Evolutionary conservation across 2,113 vertebrate species (phyloP).

Genomic region (Misgurnus anguillicaudatus): DNA sequence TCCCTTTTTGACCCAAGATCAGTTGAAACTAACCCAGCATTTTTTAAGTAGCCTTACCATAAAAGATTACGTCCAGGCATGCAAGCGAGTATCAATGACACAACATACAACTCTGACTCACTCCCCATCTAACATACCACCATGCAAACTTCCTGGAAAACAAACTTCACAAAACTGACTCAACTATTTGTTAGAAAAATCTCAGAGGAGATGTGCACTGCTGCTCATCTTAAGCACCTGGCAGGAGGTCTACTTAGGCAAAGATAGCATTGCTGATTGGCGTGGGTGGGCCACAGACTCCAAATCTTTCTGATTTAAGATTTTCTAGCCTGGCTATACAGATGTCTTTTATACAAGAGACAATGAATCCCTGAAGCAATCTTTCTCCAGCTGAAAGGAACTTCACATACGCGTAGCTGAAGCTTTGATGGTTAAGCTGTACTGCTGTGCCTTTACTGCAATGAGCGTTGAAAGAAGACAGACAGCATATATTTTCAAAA

Average conservation of each 20-base stretch:
- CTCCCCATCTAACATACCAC: not conserved
- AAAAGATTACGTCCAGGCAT: not conserved
- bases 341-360: constrained; percentile 21
- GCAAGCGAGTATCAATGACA: not conserved
- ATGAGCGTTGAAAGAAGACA: not conserved
- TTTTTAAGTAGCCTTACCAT: no score
- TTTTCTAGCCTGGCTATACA: constrained; percentile 43
- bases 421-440: constrained; percentile 15
- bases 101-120: constrained; percentile 8
- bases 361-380: constrained; percentile 49
- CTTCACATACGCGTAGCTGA: constrained; percentile 17
- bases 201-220: not conserved
- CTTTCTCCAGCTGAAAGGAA: constrained; percentile 43
- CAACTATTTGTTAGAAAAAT: constrained; percentile 1
- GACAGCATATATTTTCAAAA: constrained; percentile 16
- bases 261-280: constrained; percentile 63
- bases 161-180: not conserved
- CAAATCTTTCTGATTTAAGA: constrained; percentile 50
- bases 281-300: constrained; percentile 38
- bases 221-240: constrained; percentile 53
- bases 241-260: constrained; percentile 66
- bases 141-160: not conserved
- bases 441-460: constrained; percentile 1
- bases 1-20: no score
- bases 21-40: no score